Evolutionary conservation across 2,113 vertebrate species (phyloP).

Genomic region (Cariama cristata): DNA sequence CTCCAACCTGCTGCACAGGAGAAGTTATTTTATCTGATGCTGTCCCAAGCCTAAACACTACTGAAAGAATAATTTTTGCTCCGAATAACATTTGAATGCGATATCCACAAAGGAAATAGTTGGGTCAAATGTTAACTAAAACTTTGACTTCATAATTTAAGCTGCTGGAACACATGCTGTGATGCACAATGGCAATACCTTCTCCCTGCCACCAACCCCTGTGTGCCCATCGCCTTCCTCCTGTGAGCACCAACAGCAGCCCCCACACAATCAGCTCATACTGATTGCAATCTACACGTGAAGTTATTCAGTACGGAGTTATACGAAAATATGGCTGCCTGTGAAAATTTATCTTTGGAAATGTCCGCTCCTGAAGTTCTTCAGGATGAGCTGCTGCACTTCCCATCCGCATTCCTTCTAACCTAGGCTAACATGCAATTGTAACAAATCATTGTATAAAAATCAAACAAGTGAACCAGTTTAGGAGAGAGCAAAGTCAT

Average conservation of each 20-base stretch:
- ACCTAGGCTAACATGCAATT: background rate
- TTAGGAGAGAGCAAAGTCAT: background rate
- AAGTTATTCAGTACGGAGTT: background rate
- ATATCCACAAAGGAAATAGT: background rate
- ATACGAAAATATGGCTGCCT: background rate
- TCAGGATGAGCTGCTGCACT: background rate
- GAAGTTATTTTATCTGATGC: background rate
- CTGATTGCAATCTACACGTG: background rate
- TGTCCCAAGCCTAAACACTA: background rate
- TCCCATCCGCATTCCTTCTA: background rate
- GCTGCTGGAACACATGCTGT: background rate
- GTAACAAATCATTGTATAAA: background rate
- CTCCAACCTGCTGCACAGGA: background rate
- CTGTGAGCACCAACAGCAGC: background rate
- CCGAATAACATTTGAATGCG: background rate
- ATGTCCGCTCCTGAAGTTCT: background rate
- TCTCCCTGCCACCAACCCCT: background rate
- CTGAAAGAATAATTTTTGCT: background rate
- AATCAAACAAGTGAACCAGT: background rate
- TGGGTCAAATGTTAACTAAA: background rate
- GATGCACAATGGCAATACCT: background rate
- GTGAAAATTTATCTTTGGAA: background rate
- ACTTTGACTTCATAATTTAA: background rate
- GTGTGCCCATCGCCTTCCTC: background rate
- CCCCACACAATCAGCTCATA: background rate